phyloP scores from a whole-genome alignment of 2,797 vertebrate genomes.

The Decapterus maruadsi region DNA sequence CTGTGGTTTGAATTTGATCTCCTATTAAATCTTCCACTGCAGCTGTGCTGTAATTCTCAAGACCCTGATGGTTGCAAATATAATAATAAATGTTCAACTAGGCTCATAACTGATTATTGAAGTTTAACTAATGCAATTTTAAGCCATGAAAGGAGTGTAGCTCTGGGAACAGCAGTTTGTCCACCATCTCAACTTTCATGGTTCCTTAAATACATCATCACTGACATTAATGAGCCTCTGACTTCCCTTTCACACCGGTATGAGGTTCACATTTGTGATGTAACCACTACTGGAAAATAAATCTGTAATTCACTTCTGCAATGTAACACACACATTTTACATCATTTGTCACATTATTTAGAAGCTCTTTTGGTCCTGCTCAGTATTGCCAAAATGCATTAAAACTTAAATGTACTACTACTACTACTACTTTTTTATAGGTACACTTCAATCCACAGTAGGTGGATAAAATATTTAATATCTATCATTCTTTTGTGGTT shows the following conservation, averaged over 20 bases:
- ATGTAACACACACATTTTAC: too few species aligned
- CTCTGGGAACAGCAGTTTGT: background rate
- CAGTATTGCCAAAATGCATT: too few species aligned
- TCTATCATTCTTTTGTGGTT: too few species aligned
- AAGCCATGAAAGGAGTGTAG: background rate
- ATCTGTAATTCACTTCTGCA: too few species aligned
- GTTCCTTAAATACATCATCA: background rate
- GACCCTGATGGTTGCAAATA: background rate
- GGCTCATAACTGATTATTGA: background rate
- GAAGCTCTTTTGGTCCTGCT: too few species aligned
- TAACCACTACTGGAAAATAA: too few species aligned
- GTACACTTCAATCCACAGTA: too few species aligned
- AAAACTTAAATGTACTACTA: too few species aligned
- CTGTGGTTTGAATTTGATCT: slow-evolving; percentile 3
- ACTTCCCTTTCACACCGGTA: background rate
- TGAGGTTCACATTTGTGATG: background rate
- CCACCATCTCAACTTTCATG: background rate
- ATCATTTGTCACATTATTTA: too few species aligned
- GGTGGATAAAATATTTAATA: too few species aligned
- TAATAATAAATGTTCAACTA: background rate
- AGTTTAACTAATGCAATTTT: slow-evolving; percentile 3
- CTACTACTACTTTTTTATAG: too few species aligned
- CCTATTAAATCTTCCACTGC: background rate
- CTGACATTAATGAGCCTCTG: background rate
- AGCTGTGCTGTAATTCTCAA: background rate